Percentiles rank a stretch among this genome's conserved stretches.
phyloP scores from a whole-genome alignment of 2,888 invertebrate genomes.

The Agrochola circellaris region DNA sequence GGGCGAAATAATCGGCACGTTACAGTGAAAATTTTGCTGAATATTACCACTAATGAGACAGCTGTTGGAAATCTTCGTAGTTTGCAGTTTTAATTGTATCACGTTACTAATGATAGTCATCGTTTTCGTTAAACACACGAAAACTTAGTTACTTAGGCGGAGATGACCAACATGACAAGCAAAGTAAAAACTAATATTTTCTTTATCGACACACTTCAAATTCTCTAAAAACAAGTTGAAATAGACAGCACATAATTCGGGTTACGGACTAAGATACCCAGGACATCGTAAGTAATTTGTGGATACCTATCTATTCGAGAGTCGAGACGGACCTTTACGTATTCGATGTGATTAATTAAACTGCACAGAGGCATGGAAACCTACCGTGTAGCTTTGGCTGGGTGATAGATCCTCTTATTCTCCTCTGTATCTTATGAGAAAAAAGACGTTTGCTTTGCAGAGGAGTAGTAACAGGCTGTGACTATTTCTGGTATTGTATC shows the following conservation, averaged over 20 bases:
- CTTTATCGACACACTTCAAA: no score
- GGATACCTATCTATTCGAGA: conserved; percentile 5
- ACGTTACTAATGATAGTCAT: neutral
- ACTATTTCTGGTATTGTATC: no score
- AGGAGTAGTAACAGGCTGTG: no score
- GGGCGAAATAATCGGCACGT: neutral
- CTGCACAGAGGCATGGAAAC: neutral
- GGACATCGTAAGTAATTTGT: conserved; percentile 1
- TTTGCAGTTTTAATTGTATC: conserved; percentile 22
- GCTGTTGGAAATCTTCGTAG: neutral
- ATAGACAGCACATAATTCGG: no score
- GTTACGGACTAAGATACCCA: no score
- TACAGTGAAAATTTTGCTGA: neutral
- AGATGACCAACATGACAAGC: neutral
- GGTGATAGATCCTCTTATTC: no score
- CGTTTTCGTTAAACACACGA: neutral
- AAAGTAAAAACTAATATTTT: neutral
- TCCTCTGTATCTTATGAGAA: no score
- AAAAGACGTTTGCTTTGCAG: no score
- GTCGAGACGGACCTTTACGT: neutral
- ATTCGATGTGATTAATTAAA: conserved; percentile 11
- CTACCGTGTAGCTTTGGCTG: no score
- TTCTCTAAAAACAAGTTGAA: no score
- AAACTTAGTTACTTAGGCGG: neutral
- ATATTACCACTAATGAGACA: conserved; percentile 4